Percentiles rank a stretch among this genome's conserved stretches.
These are phyloP conservation scores for Steinernema khuongi DNA, from an alignment of 1,140 invertebrate species.

Conservation along the genomic window DNA sequence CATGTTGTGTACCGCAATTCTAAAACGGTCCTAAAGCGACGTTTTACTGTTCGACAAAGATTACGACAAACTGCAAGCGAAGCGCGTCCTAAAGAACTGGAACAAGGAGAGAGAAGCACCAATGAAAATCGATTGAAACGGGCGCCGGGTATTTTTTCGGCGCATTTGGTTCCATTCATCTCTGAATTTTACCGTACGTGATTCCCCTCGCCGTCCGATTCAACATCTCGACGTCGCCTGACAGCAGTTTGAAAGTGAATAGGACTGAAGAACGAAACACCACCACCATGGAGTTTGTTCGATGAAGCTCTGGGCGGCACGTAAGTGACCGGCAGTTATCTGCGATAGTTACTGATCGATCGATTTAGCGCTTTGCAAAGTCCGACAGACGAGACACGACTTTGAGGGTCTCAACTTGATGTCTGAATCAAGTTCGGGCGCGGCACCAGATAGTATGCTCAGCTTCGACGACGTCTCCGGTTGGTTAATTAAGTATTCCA, in stretches of 20 bases:
- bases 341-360: not conserved
- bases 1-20: too few relatives aligned
- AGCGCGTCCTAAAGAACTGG: not conserved
- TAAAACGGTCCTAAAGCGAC: too few relatives aligned
- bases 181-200: not conserved
- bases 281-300: too few relatives aligned
- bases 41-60: not conserved
- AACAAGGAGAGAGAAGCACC: not conserved
- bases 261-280: too few relatives aligned
- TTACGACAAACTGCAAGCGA: not conserved
- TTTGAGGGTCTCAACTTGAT: not conserved
- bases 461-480: not conserved
- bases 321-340: not conserved
- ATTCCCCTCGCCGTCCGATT: not conserved
- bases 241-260: too few relatives aligned
- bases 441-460: not conserved
- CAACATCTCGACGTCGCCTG: not conserved
- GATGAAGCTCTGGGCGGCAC: not conserved
- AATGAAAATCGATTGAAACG: not conserved
- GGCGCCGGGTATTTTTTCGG: not conserved
- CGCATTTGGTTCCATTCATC: not conserved
- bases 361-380: not conserved
- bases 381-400: not conserved
- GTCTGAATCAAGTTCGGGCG: not conserved
- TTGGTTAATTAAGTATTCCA: too few relatives aligned